Evolutionary conservation across 30 jellyfish, hydroid and myxozoan species (phyloP), one percentile per base, ranked within the genome.

Genomic region (Clytia hemisphaerica): DNA sequence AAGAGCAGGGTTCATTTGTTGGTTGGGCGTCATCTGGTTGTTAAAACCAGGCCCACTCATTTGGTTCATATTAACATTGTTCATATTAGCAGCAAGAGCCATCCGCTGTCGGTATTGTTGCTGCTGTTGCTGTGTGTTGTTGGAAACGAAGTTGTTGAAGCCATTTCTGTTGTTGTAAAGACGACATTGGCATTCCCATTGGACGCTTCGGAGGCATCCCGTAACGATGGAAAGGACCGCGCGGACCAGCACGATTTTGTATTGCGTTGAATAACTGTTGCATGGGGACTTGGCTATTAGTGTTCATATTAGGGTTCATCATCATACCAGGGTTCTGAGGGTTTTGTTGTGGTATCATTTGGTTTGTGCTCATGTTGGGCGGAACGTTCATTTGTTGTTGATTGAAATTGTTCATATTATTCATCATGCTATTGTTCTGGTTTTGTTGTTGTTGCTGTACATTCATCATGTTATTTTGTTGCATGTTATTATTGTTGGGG

Each of bases 81-180:
- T 28, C 76, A 62, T 62, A 29, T 38, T 38, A 71, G 46, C 46
- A 30, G 28, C 58, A 33, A 60, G 34, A 2, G 93, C 75, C 6
- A 32, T 34, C 24, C 73, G 83, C 22, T 58, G 83, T 45, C 48
- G 81, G 6, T 9, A 44, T 27, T 50, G 78, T 63, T 72, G 83
- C 71, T 74, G 82, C 74, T 61, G 76, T 31, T 73, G 85, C 54
- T 21, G 45, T n/a, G 16, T 79, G 93, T 61, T 69, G 86, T 51
- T 75, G 95, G 38, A 48, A 83, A 26, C 58, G 84, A 21, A 31
- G 75, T 59, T 44, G 70, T 40, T 82, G 94, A 21, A 46, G 83
- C 68, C 65, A 88, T 57, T 71, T 80, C 49, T 73, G 90, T 49
- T 82, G 94, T 42, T 83, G 95, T 47, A 78, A 72, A n/a, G n/a